Conservation (phyloP, 2,888 invertebrate genomes). For the Cheilosia scutellata region DNA sequence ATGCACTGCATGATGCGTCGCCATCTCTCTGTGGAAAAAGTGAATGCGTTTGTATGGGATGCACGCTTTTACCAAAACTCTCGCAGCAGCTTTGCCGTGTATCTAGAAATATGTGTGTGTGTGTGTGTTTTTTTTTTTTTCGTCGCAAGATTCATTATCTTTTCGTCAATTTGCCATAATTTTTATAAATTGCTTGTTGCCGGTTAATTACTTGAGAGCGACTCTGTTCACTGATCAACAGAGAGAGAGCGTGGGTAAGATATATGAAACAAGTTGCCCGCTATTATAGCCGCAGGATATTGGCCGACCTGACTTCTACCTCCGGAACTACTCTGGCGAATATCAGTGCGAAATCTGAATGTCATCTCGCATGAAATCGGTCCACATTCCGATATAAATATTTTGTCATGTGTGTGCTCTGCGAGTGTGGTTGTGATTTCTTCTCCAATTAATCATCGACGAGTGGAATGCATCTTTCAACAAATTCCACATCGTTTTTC, state of each 20-base stretch:
- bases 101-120: neutral
- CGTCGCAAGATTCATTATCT: constrained; percentile 57
- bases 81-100: too few species aligned
- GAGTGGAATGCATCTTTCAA: constrained; percentile 71
- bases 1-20: constrained; percentile 65
- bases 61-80: constrained; percentile 45
- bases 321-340: constrained; percentile 26
- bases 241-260: constrained; percentile 3
- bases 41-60: constrained; percentile 59
- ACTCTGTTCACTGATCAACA: constrained; percentile 17
- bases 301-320: constrained; percentile 52
- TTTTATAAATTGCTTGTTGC: constrained; percentile 68
- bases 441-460: constrained; percentile 62
- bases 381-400: constrained; percentile 61
- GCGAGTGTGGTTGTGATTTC: constrained; percentile 1
- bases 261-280: constrained; percentile 46
- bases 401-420: constrained; percentile 15
- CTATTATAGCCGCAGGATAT: constrained; percentile 38
- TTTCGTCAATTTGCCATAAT: constrained; percentile 75
- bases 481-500: constrained; percentile 67
- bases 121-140: constrained; percentile 1
- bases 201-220: constrained; percentile 69
- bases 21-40: constrained; percentile 49
- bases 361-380: constrained; percentile 49
- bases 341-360: constrained; percentile 63